Evolutionary conservation across 2,797 vertebrate species (phyloP).

Genomic region (Carapus acus): DNA sequence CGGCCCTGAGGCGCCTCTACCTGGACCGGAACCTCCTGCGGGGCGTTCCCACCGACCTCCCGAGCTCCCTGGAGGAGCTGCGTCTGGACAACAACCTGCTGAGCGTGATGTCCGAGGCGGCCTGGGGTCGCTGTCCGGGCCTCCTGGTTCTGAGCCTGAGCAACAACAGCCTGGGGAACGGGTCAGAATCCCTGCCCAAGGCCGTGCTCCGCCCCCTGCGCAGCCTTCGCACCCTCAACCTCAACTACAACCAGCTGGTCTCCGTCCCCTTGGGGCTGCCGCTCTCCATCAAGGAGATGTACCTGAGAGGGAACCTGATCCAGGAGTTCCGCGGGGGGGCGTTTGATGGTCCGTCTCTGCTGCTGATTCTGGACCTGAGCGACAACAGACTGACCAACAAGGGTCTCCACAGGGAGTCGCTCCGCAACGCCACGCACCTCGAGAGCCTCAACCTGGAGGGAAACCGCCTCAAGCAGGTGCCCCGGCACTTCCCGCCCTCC

Average conservation of each 20-base stretch:
- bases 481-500: constrained; percentile 57
- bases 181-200: constrained; percentile 40
- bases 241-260: constrained; percentile 61
- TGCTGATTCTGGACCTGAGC: constrained; percentile 70
- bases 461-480: constrained; percentile 64
- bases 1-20: constrained; percentile 54
- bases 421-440: constrained; percentile 61
- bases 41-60: constrained; percentile 54
- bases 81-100: constrained; percentile 61
- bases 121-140: constrained; percentile 42
- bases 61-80: constrained; percentile 59
- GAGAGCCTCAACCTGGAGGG: constrained; percentile 74
- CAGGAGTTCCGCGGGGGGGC: constrained; percentile 54
- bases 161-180: constrained; percentile 63
- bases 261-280: constrained; percentile 57
- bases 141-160: constrained; percentile 62
- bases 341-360: constrained; percentile 65
- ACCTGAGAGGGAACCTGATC: constrained; percentile 70
- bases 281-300: constrained; percentile 66
- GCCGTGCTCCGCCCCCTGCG: constrained; percentile 48
- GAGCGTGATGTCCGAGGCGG: constrained; percentile 45
- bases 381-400: constrained; percentile 67
- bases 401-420: constrained; percentile 56
- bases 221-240: constrained; percentile 58
- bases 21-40: constrained; percentile 53